Percentiles rank a stretch among this genome's conserved stretches.
Conservation (phyloP, 2,113 vertebrate genomes). For the Festucalex cinctus region DNA sequence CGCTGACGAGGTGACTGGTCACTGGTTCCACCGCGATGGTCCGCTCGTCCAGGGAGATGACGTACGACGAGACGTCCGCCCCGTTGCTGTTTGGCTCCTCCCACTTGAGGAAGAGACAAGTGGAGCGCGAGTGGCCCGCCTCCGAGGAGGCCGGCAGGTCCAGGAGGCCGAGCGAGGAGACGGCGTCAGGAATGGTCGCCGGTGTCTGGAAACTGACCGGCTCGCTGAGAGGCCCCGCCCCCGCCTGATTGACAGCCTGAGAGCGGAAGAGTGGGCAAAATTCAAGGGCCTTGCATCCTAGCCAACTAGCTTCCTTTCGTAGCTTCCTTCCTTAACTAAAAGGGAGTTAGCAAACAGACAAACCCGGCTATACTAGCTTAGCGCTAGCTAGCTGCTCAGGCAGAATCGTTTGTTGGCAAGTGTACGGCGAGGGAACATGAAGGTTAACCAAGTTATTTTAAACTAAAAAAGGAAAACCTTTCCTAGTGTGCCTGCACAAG, state of each 20-base stretch:
- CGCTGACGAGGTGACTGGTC: constrained; percentile 76
- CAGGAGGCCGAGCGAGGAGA: constrained; percentile 75
- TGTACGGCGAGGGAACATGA: too few relatives aligned
- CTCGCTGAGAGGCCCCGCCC: constrained; percentile 86
- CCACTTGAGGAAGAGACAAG: constrained; percentile 90
- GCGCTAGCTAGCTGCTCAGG: too few relatives aligned
- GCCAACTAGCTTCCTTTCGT: too few relatives aligned
- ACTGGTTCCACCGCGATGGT: constrained; percentile 76
- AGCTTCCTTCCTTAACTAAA: too few relatives aligned
- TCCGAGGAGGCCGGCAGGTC: constrained; percentile 77
- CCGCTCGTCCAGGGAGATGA: constrained; percentile 81
- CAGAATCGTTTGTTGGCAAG: too few relatives aligned
- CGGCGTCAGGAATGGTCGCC: constrained; percentile 78
- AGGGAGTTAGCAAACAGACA: too few relatives aligned
- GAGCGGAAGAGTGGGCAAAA: background rate
- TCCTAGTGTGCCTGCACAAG: too few relatives aligned
- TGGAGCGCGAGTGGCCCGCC: constrained; percentile 73
- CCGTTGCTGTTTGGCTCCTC: constrained; percentile 92
- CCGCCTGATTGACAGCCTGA: constrained; percentile 90
- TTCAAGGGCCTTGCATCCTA: background rate
- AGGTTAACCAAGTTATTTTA: too few relatives aligned
- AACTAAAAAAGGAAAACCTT: too few relatives aligned
- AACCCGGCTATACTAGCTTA: too few relatives aligned
- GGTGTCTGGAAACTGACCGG: constrained; percentile 84
- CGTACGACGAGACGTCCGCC: constrained; percentile 85